These are phyloP conservation scores for Plectropomus leopardus DNA, from an alignment of 2,113 vertebrate genomes.

Conservation along the genomic window DNA sequence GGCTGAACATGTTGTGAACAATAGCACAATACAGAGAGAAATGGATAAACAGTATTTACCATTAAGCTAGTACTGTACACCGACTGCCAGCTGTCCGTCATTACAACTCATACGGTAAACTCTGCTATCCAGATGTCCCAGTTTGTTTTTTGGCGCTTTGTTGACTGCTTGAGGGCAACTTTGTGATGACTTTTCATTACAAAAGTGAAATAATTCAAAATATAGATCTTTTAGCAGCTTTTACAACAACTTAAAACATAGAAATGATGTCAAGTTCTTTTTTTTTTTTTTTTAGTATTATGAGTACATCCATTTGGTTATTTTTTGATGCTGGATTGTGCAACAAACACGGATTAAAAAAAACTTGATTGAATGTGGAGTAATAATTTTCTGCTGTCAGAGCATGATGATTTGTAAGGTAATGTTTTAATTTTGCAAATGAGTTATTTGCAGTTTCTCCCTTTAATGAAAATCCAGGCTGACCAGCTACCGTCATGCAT, in stretches of 20 bases:
- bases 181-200: background rate
- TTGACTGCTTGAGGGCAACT: background rate
- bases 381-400: slow-evolving; percentile 17
- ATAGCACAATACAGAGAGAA: background rate
- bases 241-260: background rate
- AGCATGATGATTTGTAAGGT: background rate
- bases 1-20: background rate
- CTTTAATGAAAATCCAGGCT: slow-evolving; percentile 40
- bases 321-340: background rate
- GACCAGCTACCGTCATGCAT: slow-evolving; percentile 35
- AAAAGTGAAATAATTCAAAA: background rate
- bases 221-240: background rate
- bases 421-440: slow-evolving; percentile 45
- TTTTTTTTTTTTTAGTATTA: background rate
- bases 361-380: slow-evolving; percentile 5
- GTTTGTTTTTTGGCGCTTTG: background rate
- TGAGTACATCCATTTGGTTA: background rate
- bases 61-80: background rate
- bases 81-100: slow-evolving; percentile 1
- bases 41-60: background rate
- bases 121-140: background rate
- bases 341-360: background rate
- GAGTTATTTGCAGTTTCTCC: slow-evolving; percentile 15
- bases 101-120: background rate
- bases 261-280: background rate